Evolutionary conservation across 2,888 invertebrate genomes (phyloP), one percentile per base, ranked within the genome.

Genomic region (Nematopogon swammerdamellus): DNA sequence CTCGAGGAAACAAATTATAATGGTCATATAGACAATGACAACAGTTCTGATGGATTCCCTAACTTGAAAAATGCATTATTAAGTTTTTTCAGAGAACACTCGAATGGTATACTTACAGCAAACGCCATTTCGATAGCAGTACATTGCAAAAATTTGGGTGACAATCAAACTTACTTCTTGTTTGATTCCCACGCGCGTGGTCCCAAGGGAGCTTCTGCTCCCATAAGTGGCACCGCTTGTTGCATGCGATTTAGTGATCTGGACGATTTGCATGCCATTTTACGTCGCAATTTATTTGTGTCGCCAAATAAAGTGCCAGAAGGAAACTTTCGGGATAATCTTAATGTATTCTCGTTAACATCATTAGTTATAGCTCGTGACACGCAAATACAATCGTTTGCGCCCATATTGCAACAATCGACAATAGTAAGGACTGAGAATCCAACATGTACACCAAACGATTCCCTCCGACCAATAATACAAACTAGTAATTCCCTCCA

Each of bases 1-100:
- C 52, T 36, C 42, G 48, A n/a, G 11, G 50, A 50, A 50, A 49
- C 42, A 3, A 50, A 50, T 50, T 50, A 19, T 50, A 48, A 50
- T 50, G 50, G 50, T 50, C 50, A 50, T 25, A 49, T 50, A 49
- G 49, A 48, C 6, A 50, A 50, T 50, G 49, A 50, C 42, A 50
- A 50, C 18, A 50, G 49, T 50, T 50, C 50, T 4, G 50, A 50
- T 50, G 50, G 50, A 2, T 50, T 50, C 49, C 49, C 47, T 50
- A 45, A 46, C 25, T 47, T 49, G 11, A 18, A 49, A 18, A 49
- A 47, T 49, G 49, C 18, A 17, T 49, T 47, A 46, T 18, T 2
- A 48, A 47, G 1, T 49, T 49, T 49, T 47, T 49, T 49, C 19
- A 49, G 49, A 48, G 44, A 49, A 48, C 47, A 49, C 16, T 18